Conservation (phyloP, 2,797 vertebrate species). For the Poecilia wingei region DNA sequence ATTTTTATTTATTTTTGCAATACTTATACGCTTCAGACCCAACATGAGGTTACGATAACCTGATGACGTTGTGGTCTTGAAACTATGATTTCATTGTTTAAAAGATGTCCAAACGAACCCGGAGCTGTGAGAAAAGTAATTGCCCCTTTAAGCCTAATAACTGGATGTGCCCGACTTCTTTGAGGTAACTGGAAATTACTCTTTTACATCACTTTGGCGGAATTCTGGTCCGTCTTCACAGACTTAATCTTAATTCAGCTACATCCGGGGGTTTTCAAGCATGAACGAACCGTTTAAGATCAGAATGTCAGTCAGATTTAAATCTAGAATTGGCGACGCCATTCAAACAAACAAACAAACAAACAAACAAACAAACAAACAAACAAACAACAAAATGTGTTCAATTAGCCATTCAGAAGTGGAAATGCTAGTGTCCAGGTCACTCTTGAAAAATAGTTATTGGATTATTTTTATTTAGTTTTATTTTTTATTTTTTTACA, state of each 20-base stretch:
- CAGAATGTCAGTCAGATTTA: background rate
- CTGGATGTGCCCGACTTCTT: background rate
- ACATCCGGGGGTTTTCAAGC: background rate
- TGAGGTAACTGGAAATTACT: background rate
- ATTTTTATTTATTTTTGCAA: background rate
- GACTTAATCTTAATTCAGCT: background rate
- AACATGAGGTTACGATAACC: background rate
- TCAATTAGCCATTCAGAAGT: background rate
- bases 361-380: too few species aligned
- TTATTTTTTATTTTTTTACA: background rate
- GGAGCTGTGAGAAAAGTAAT: background rate
- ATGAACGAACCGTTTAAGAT: background rate
- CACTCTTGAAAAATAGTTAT: background rate
- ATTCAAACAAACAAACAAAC: background rate
- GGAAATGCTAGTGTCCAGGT: background rate
- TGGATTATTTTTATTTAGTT: background rate
- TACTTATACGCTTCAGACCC: background rate
- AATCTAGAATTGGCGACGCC: background rate
- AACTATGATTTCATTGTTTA: background rate
- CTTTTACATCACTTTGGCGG: background rate
- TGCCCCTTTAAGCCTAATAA: background rate
- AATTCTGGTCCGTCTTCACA: background rate
- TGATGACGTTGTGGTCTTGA: background rate
- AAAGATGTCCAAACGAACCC: background rate
- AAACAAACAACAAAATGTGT: background rate